Evolutionary conservation across 2,888 invertebrate genomes (phyloP), one percentile per base, ranked within the genome.

Genomic region (Diaperis boleti): DNA sequence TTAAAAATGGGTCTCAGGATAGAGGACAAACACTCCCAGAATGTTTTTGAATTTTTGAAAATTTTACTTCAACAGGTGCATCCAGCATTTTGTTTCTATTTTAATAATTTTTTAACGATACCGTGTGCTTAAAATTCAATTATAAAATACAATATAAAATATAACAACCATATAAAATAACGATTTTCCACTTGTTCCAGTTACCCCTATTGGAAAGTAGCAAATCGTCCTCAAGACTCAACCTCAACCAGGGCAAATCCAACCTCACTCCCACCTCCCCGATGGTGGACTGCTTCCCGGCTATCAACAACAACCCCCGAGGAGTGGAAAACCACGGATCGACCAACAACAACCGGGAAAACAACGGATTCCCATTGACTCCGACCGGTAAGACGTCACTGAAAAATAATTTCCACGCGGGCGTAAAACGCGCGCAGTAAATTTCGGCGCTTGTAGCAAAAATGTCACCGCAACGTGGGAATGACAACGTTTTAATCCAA

Each of bases 221-320:
- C 64, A 81, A 81, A 72, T 75, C 78, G 59, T 74, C 80, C 49
- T 78, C 79, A 61, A 68, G 79, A 62, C 74, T 77, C 60, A 75
- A 80, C 62, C 72, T 78, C 20, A 76, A 79, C 62, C 76, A 76
- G 62, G 74, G 76, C 42, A 78, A 79, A 62, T 70, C 76, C 26
- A 73, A 72, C 18, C 75, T 77, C 13, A 78, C 78, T 5, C 79
- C 79, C 22, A 69, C 73, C 41, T 77, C 80, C 47, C 78, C 81
- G 5, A 74, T 76, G 67, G 74, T 73, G 29, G 79, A 79, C 60
- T 69, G 77, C n/a, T 77, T 81, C 67, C 79, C 81, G 14, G 74
- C 76, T 20, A 79, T 81, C 64, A 81, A 81, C 69, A 81, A 81
- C 68, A 81, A 81, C 62, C 66, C 77, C 20, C 73, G 76, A 52